Evolutionary conservation across 2,113 vertebrate species (phyloP).

Genomic region (Limnothrissa miodon): DNA sequence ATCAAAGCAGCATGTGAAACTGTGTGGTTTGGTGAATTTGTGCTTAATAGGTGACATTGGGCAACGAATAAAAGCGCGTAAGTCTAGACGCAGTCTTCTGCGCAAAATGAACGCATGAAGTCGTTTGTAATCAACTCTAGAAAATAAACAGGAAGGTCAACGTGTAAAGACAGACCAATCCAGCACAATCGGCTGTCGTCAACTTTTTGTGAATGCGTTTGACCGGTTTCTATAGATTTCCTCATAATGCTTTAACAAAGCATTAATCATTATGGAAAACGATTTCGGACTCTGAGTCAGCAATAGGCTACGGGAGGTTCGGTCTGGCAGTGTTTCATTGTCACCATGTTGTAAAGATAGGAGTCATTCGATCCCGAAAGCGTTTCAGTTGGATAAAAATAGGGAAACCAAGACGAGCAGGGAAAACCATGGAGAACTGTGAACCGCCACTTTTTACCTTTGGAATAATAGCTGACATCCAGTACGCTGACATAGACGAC

Average conservation of each 20-base stretch:
- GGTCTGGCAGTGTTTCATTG: constrained; percentile 19
- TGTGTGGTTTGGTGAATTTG: too few species aligned
- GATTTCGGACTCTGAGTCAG: neutral
- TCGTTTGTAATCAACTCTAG: neutral
- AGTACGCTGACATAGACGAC: constrained; percentile 86
- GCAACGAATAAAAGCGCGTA: neutral
- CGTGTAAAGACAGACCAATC: neutral
- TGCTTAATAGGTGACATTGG: too few species aligned
- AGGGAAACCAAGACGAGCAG: neutral
- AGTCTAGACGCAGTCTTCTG: neutral
- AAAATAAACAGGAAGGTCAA: constrained; percentile 14
- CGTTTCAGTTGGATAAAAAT: neutral
- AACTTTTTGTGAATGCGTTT: neutral
- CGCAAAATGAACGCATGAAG: neutral
- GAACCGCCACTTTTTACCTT: constrained; percentile 72
- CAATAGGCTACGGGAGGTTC: neutral
- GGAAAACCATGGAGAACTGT: constrained; percentile 62
- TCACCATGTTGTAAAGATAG: neutral
- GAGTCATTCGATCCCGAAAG: neutral
- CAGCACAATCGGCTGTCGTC: neutral
- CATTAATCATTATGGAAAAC: neutral
- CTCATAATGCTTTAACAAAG: neutral
- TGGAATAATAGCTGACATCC: constrained; percentile 87
- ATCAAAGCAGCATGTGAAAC: too few species aligned
- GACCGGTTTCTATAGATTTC: neutral